Base-by-base conservation (phyloP, 2,888 invertebrate species). In the Allophyes oxyacanthae region DNA sequence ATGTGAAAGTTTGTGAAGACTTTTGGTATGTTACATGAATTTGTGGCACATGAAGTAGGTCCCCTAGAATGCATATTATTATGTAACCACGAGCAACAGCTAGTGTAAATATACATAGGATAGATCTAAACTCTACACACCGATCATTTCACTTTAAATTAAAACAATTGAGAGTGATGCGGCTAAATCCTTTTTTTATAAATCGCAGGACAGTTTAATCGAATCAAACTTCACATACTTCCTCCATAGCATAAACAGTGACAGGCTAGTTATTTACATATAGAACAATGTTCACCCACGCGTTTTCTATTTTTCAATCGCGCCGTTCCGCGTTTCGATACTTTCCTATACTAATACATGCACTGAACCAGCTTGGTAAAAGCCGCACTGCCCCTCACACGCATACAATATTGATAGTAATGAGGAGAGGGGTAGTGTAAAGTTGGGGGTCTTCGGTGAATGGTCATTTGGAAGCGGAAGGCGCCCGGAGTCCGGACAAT, bases 291-390 rank as follows among this genome's bases (percentile, higher is more conserved):
- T 71, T 77, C 69, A 75, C 78, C 72, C 78, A 84, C 82, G 85
- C 85, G 85, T 86, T 92, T 91, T 91, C 89, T 89, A 90, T 90
- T 92, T 92, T 91, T 91, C 90, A 91, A 91, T 90, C 88, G 83
- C 78, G 78, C 73, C 88, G 87, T 91, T 92, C 90, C 90, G 89
- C 90, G 88, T 92, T 91, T 92, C 90, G 84, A 89, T 92, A 91
- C 88, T 91, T 92, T 91, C 89, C 85, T 91, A 87, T 82, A 88
- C 85, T 85, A 88, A 87, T 83, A 84, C 78, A 83, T 79, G 75
- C 69, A 77, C 66, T 69, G 53, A 72, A 78, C 91, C 86, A 87
- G 67, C 58, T 36, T 76, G 73, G 60, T 33, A 34, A 55, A 90
- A 72, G 15, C 89, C 73, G 26, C 80, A 76, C 64, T 77, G 60